Evolutionary conservation across 1,140 invertebrate species (phyloP).

Genomic region (Diorhabda sublineata): DNA sequence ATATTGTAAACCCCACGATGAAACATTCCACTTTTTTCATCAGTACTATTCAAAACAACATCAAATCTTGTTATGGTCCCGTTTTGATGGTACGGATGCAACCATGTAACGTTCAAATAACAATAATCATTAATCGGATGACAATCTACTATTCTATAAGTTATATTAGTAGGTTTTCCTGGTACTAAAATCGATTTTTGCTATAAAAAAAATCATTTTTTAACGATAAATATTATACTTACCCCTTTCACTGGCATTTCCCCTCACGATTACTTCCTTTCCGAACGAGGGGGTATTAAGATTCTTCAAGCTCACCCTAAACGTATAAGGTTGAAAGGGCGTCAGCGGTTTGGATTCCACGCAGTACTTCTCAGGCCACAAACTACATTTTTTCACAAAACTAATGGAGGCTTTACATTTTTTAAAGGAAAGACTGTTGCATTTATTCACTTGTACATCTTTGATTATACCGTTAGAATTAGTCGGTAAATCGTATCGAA

Average conservation of each 20-base stretch:
- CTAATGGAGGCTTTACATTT: conserved; percentile 30
- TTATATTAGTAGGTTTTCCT: conserved; percentile 32
- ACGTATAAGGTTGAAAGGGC: conserved; percentile 27
- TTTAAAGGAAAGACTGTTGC: conserved; percentile 29
- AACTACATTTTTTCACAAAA: conserved; percentile 25
- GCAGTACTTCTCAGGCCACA: conserved; percentile 34
- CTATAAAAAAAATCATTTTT: background rate
- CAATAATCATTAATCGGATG: conserved; percentile 29
- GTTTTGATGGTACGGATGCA: conserved; percentile 35
- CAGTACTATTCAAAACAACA: conserved; percentile 34
- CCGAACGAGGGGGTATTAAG: conserved; percentile 28
- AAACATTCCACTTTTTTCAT: conserved; percentile 19
- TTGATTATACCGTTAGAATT: conserved; percentile 26
- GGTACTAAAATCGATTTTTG: conserved; percentile 28
- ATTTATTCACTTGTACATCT: conserved; percentile 27
- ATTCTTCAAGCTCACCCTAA: conserved; percentile 34
- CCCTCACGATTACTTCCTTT: conserved; percentile 22
- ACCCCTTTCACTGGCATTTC: conserved; percentile 30
- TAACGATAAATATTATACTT: conserved; percentile 10
- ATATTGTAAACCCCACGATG: conserved; percentile 33
- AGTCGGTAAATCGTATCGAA: conserved; percentile 34
- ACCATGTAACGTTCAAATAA: conserved; percentile 35
- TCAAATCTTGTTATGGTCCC: conserved; percentile 34
- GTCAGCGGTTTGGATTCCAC: conserved; percentile 29
- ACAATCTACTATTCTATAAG: conserved; percentile 35